Conservation (phyloP, 1,140 invertebrate species). For the Drosophila nikananu region DNA sequence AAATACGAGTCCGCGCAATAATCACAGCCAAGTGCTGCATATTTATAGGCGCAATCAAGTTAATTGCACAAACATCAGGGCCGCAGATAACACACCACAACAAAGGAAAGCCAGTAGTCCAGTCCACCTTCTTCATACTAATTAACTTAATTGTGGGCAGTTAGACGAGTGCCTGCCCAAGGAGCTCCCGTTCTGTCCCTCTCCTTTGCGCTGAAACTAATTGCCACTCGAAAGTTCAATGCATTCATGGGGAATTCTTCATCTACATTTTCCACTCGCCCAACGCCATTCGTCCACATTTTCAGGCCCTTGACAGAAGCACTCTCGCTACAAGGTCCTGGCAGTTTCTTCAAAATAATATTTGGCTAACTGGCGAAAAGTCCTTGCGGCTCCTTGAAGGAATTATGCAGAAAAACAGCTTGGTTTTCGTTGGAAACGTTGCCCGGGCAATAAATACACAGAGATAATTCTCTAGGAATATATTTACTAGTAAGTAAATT, state of each 20-base stretch:
- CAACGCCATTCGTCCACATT: not conserved
- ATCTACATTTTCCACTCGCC: constrained; percentile 13
- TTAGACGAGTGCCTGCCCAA: constrained; percentile 31
- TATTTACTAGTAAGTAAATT: not conserved
- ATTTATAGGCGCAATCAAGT: constrained; percentile 85
- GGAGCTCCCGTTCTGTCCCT: not conserved
- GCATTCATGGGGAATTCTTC: constrained; percentile 23
- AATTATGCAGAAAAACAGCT: constrained; percentile 25
- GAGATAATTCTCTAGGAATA: not conserved
- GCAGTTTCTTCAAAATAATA: constrained; percentile 24
- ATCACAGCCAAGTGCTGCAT: constrained; percentile 80
- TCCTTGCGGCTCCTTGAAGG: constrained; percentile 13
- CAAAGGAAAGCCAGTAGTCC: constrained; percentile 24
- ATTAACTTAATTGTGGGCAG: constrained; percentile 79
- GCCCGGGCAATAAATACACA: not conserved
- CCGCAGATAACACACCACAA: constrained; percentile 15
- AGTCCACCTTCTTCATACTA: constrained; percentile 36
- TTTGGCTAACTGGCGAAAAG: constrained; percentile 25
- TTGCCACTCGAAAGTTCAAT: constrained; percentile 75
- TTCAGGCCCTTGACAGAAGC: not conserved
- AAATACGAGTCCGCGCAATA: constrained; percentile 66
- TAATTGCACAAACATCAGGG: constrained; percentile 68
- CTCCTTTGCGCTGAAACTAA: constrained; percentile 32
- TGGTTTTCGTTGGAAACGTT: not conserved
- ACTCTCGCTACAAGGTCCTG: not conserved